These are phyloP conservation scores for Chalcis sispes DNA, from an alignment of 2,888 invertebrate species.

Conservation along the genomic window DNA sequence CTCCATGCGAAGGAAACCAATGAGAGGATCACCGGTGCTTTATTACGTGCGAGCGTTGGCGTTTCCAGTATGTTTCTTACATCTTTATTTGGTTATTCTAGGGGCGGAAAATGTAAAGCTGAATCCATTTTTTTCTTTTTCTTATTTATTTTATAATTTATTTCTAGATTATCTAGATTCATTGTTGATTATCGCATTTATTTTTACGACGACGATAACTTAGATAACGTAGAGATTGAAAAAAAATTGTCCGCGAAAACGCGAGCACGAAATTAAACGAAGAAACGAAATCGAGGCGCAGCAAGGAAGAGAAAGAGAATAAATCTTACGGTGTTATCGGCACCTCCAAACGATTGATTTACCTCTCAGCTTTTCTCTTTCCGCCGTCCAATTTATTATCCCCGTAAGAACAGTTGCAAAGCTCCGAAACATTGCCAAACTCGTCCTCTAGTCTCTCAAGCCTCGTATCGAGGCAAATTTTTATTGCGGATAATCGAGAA, in stretches of 20 bases:
- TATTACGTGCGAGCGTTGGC: slow-evolving; percentile 2
- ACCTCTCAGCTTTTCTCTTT: slow-evolving; percentile 30
- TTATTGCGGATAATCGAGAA: not conserved
- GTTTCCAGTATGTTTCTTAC: slow-evolving; percentile 21
- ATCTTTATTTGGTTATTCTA: slow-evolving; percentile 27
- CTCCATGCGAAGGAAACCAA: not conserved
- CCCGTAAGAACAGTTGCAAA: too few species aligned
- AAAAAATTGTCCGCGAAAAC: slow-evolving; percentile 10
- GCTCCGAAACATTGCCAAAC: too few species aligned
- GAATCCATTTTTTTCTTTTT: too few species aligned
- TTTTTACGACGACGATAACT: too few species aligned
- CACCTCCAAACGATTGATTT: slow-evolving; percentile 59
- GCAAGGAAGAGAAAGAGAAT: slow-evolving; percentile 37
- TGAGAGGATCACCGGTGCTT: too few species aligned
- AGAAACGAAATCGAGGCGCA: slow-evolving; percentile 10
- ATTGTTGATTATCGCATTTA: too few species aligned
- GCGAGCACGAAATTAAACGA: not conserved
- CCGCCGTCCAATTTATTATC: slow-evolving; percentile 1
- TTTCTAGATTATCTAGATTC: too few species aligned
- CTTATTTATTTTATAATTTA: too few species aligned
- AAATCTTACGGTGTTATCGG: slow-evolving; percentile 60
- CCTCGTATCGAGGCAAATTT: too few species aligned
- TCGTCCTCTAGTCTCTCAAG: too few species aligned
- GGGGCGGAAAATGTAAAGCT: too few species aligned
- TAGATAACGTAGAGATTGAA: too few species aligned